These are phyloP conservation scores for Chaitophorus viminalis DNA, from an alignment of 2,888 invertebrate genomes.

Conservation along the genomic window DNA sequence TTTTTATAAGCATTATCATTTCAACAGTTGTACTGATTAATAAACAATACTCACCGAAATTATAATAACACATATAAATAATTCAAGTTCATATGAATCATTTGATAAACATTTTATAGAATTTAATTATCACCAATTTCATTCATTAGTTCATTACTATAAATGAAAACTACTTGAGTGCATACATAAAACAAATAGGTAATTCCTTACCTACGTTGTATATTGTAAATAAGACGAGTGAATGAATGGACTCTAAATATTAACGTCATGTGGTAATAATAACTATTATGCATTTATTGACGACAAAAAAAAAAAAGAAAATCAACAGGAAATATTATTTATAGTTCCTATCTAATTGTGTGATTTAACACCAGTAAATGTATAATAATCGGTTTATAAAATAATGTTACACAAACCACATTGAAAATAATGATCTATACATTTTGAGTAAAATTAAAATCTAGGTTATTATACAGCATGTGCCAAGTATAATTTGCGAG, in stretches of 20 bases:
- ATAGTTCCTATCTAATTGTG: not conserved
- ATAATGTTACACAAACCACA: not conserved
- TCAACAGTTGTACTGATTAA: too few relatives aligned
- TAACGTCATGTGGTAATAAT: not conserved
- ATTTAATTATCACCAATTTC: too few relatives aligned
- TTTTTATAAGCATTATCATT: too few relatives aligned
- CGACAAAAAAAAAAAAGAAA: not conserved
- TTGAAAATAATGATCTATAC: not conserved
- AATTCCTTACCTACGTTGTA: too few relatives aligned
- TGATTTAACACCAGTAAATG: not conserved
- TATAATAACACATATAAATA: too few relatives aligned
- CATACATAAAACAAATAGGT: too few relatives aligned
- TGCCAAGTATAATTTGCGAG: not conserved
- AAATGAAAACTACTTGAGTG: too few relatives aligned
- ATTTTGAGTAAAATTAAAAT: not conserved
- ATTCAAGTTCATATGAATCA: too few relatives aligned
- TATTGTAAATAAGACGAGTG: not conserved
- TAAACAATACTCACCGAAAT: too few relatives aligned
- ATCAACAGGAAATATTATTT: not conserved
- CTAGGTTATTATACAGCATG: conserved; percentile 7
- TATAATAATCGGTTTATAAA: not conserved
- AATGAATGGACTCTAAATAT: not conserved
- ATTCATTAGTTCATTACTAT: too few relatives aligned
- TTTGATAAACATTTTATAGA: too few relatives aligned
- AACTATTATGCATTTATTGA: too few relatives aligned